phyloP scores from a whole-genome alignment of 2,888 invertebrate species.

The Xanthia togata region DNA sequence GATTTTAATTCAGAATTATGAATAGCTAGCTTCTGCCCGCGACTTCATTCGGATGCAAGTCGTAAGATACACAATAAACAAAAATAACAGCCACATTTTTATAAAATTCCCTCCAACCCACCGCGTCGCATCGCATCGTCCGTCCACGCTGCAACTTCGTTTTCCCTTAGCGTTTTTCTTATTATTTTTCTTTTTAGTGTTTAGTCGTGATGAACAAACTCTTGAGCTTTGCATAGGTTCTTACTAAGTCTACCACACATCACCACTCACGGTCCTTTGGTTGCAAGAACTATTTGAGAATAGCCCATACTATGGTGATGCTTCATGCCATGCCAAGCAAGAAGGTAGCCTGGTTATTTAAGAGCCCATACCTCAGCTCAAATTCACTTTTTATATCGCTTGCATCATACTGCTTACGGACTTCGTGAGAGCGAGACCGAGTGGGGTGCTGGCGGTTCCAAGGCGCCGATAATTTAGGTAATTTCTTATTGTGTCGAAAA shows the following conservation, averaged over 20 bases:
- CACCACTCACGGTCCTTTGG: not conserved
- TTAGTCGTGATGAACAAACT: not conserved
- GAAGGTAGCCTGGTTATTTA: not conserved
- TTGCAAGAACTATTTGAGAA: not conserved
- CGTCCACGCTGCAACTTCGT: not conserved
- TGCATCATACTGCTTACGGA: no score
- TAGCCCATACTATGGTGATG: not conserved
- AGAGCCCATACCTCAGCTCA: no score
- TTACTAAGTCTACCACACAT: not conserved
- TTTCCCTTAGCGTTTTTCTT: not conserved
- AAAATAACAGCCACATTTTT: not conserved
- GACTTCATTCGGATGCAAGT: not conserved
- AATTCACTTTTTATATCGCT: no score
- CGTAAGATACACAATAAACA: not conserved
- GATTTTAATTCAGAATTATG: slow-evolving; percentile 19
- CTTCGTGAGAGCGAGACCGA: no score
- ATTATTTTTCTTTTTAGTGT: not conserved
- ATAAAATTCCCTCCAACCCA: not conserved
- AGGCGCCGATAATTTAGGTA: no score
- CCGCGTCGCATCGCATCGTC: not conserved
- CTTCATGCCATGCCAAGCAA: not conserved
- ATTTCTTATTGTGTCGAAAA: no score
- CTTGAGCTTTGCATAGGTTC: not conserved
- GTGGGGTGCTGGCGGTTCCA: no score
- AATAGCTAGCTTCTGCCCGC: not conserved